A percentile compares a stretch with the other conserved stretches of the same genome.
Conservation (phyloP, 2,797 vertebrate species). For the Leucoraja ocellata region DNA sequence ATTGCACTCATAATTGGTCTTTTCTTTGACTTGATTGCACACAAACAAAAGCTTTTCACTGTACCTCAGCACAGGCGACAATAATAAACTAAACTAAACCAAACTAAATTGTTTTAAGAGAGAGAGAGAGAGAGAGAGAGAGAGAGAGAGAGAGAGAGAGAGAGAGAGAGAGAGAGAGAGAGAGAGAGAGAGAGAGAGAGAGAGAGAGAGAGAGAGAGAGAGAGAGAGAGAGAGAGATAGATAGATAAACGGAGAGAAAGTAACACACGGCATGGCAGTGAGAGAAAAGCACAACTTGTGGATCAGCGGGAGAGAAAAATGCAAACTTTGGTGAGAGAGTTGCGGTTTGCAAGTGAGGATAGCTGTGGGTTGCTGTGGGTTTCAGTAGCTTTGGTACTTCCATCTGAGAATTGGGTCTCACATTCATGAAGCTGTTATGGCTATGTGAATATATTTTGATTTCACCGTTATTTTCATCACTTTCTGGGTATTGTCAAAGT, state of each 20-base stretch:
- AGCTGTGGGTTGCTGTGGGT: background rate
- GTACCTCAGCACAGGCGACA: too few relatives aligned
- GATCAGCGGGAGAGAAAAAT: background rate
- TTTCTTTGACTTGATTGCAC: too few relatives aligned
- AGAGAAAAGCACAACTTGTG: background rate
- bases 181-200: background rate
- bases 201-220: background rate
- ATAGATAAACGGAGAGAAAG: background rate
- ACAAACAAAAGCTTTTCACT: too few relatives aligned
- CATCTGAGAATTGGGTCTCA: background rate
- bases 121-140: background rate
- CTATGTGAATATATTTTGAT: background rate
- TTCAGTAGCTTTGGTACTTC: background rate
- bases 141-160: background rate
- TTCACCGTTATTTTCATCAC: background rate
- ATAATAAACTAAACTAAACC: too few relatives aligned
- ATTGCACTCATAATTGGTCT: too few relatives aligned
- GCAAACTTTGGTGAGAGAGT: background rate
- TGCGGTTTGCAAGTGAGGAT: background rate
- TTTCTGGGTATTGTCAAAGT: background rate
- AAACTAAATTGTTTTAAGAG: too few relatives aligned
- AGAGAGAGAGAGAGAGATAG: too few relatives aligned
- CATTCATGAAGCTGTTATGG: background rate
- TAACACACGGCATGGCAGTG: background rate
- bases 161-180: too few relatives aligned